Evolutionary conservation across 2,113 vertebrate genomes (phyloP).

Genomic region (Pithys albifrons): DNA sequence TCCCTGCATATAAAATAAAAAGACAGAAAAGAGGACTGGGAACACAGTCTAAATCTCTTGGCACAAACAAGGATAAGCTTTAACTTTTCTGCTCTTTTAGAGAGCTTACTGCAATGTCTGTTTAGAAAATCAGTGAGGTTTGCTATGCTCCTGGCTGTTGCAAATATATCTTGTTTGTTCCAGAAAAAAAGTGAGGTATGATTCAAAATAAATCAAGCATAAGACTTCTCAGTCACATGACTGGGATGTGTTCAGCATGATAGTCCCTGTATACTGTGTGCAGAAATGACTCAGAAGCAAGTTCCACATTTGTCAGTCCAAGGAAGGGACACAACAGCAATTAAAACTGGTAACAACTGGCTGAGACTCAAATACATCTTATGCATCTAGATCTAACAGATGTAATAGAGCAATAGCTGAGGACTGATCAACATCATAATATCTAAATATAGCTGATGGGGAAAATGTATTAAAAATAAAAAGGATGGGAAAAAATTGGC

Average conservation of each 20-base stretch:
- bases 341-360: background rate
- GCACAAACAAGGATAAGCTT: background rate
- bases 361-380: background rate
- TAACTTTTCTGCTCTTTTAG: background rate
- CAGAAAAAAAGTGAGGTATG: background rate
- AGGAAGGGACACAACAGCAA: background rate
- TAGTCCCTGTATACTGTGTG: background rate
- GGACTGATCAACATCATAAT: background rate
- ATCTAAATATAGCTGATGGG: background rate
- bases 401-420: background rate
- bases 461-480: background rate
- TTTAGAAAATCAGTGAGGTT: background rate
- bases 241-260: background rate
- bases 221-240: background rate
- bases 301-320: background rate
- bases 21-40: background rate
- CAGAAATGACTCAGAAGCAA: background rate
- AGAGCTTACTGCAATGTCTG: background rate
- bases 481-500: background rate
- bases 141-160: background rate
- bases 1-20: background rate
- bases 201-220: conserved; percentile 9
- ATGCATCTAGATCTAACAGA: background rate
- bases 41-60: background rate
- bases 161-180: background rate